These are phyloP conservation scores for Octodonta nipae DNA, from an alignment of 2,888 invertebrate species.

Conservation along the genomic window DNA sequence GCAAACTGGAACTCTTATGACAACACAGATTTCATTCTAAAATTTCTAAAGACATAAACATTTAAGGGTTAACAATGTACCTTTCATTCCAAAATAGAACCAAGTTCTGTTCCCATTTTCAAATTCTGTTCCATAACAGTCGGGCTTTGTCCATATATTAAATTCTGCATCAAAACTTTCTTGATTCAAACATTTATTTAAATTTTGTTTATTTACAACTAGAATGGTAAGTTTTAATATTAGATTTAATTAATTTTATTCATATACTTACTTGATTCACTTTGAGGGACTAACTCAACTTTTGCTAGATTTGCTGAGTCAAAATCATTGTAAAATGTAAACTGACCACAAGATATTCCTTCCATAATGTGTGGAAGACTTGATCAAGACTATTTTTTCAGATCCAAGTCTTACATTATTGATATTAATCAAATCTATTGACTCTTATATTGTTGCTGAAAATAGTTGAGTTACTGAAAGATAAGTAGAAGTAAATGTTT, in stretches of 20 bases:
- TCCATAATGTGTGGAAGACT: slow-evolving; percentile 27
- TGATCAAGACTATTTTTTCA: slow-evolving; percentile 12
- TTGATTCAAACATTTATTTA: slow-evolving; percentile 12
- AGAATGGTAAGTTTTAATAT: slow-evolving; percentile 6
- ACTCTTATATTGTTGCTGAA: too few species aligned
- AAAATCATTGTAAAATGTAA: slow-evolving; percentile 74
- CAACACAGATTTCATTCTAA: too few species aligned
- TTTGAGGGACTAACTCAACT: slow-evolving; percentile 59
- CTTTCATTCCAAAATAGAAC: slow-evolving; percentile 76
- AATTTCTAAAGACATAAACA: too few species aligned
- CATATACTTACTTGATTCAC: slow-evolving; percentile 41
- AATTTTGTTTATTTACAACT: slow-evolving; percentile 15
- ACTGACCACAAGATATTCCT: slow-evolving; percentile 53
- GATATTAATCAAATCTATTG: too few species aligned
- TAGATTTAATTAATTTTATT: not conserved
- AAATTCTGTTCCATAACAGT: slow-evolving; percentile 74
- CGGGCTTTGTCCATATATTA: slow-evolving; percentile 81
- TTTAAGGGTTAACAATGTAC: too few species aligned
- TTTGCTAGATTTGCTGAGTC: slow-evolving; percentile 79
- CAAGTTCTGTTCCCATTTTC: slow-evolving; percentile 84
- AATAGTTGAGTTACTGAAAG: too few species aligned
- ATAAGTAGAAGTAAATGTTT: too few species aligned
- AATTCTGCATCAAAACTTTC: slow-evolving; percentile 65
- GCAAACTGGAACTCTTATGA: too few species aligned
- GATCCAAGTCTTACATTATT: too few species aligned